A percentile compares a stretch with the other conserved stretches of the same genome.
Evolutionary conservation across 2,113 vertebrate genomes (phyloP).

Genomic region (Amblyopsis rosae): DNA sequence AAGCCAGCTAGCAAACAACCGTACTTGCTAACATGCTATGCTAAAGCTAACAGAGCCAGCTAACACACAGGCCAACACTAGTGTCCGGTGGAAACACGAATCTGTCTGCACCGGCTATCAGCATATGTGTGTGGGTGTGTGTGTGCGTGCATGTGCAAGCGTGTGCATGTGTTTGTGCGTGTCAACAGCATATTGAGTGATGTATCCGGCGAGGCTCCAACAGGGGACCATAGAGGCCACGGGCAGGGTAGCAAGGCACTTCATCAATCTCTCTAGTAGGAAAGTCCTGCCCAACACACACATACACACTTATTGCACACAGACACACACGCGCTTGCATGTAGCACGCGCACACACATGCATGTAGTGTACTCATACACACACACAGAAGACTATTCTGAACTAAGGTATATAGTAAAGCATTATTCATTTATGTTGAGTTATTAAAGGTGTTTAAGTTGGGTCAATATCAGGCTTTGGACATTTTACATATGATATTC

Average conservation of each 20-base stretch:
- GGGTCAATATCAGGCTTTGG: too few species aligned
- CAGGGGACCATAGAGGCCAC: not conserved
- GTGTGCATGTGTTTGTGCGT: constrained; percentile 20
- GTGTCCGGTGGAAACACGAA: constrained; percentile 64
- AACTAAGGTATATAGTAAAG: too few species aligned
- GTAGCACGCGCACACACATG: not conserved
- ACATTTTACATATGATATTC: too few species aligned
- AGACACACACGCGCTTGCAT: not conserved
- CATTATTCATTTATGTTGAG: too few species aligned
- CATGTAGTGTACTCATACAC: not conserved
- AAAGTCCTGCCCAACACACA: constrained; percentile 47
- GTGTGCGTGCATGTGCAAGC: not conserved
- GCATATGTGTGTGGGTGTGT: constrained; percentile 2
- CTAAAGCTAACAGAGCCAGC: constrained; percentile 71
- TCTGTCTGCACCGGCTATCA: constrained; percentile 55
- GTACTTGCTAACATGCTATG: constrained; percentile 61
- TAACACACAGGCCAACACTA: constrained; percentile 76
- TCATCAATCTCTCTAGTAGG: constrained; percentile 72
- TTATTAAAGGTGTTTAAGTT: too few species aligned
- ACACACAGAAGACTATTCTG: not conserved
- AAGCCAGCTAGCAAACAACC: not conserved
- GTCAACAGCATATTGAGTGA: constrained; percentile 69
- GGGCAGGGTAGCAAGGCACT: constrained; percentile 60
- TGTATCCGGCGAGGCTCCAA: constrained; percentile 68
- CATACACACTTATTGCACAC: not conserved